phyloP scores from a whole-genome alignment of 2,113 vertebrate genomes.

The Cyprinodon tularosa region DNA sequence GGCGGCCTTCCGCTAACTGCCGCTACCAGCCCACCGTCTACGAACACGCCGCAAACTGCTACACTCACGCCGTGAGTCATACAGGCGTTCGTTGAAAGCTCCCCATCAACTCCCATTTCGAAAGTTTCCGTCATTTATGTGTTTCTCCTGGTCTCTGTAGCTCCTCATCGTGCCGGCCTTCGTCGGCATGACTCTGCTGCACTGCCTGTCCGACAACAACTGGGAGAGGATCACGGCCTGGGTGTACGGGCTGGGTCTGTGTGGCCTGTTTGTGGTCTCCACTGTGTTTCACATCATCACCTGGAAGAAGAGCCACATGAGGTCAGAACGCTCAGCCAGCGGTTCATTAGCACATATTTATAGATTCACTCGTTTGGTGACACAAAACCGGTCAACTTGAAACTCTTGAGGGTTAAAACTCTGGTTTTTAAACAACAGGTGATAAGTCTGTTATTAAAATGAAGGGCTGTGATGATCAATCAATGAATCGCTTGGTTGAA shows the following conservation, averaged over 20 bases:
- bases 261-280: slow-evolving; percentile 93
- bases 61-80: slow-evolving; percentile 91
- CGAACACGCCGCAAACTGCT: slow-evolving; percentile 98
- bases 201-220: slow-evolving; percentile 88
- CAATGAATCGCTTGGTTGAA: no score
- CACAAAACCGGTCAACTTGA: no score
- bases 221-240: slow-evolving; percentile 95
- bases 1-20: slow-evolving; percentile 91
- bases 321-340: slow-evolving; percentile 73
- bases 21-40: slow-evolving; percentile 98
- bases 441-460: no score
- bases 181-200: slow-evolving; percentile 90
- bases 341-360: background rate
- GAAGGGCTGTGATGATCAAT: no score
- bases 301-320: slow-evolving; percentile 98
- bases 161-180: slow-evolving; percentile 90
- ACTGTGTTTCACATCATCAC: slow-evolving; percentile 94
- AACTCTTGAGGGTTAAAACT: no score
- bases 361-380: no score
- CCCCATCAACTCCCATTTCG: background rate
- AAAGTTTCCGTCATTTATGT: background rate
- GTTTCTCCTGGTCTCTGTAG: slow-evolving; percentile 20
- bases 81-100: background rate
- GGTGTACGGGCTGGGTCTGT: slow-evolving; percentile 95
- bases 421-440: no score